Evolutionary conservation across 64 coral and sea anemone species (phyloP).

Genomic region (Cladopsammia gracilis): DNA sequence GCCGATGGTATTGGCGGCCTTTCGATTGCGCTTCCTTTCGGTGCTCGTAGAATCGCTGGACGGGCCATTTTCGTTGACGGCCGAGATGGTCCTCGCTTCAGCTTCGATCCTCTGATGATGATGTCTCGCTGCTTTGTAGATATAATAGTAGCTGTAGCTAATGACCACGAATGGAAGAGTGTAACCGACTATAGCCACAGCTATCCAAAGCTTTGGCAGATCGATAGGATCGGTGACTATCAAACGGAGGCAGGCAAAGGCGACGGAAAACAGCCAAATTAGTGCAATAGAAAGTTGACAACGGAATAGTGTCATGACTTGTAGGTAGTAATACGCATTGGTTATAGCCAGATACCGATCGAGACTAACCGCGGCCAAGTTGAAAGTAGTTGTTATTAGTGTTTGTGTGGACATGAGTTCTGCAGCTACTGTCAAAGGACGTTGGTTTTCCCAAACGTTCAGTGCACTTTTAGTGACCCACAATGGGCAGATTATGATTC

Average conservation of each 20-base stretch:
- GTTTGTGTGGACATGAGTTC: constrained; percentile 80
- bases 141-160: constrained; percentile 72
- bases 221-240: constrained; percentile 20
- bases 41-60: neutral
- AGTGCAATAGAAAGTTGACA: constrained; percentile 40
- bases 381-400: constrained; percentile 76
- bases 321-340: constrained; percentile 35
- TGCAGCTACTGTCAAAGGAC: constrained; percentile 57
- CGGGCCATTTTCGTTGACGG: neutral
- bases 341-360: constrained; percentile 85
- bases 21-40: constrained; percentile 50
- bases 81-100: constrained; percentile 7
- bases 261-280: constrained; percentile 75
- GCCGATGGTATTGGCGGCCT: constrained; percentile 83
- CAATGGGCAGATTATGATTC: constrained; percentile 64
- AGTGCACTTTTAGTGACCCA: constrained; percentile 74
- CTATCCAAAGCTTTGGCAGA: constrained; percentile 81
- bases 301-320: constrained; percentile 44
- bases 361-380: constrained; percentile 68
- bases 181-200: constrained; percentile 70
- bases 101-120: constrained; percentile 62
- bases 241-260: constrained; percentile 65
- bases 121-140: constrained; percentile 64
- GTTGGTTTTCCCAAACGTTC: constrained; percentile 66
- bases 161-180: constrained; percentile 85